Percentiles rank a stretch among this genome's conserved stretches.
Evolutionary conservation across 2,113 vertebrate genomes (phyloP).

Genomic region (Condylura cristata): DNA sequence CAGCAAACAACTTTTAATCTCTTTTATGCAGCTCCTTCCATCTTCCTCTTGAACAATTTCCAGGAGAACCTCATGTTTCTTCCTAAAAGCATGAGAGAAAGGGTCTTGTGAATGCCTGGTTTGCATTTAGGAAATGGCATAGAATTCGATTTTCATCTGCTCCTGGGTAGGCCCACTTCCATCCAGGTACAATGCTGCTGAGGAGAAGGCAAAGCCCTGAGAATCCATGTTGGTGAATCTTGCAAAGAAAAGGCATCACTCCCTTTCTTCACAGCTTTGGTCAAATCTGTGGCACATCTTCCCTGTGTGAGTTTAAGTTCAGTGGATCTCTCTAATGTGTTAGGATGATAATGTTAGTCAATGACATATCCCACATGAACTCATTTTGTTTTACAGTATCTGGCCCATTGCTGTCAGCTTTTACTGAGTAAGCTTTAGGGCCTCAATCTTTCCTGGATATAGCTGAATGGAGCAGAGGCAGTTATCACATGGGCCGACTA

Average conservation of each 20-base stretch:
- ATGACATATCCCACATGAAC: not conserved
- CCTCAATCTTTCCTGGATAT: not conserved
- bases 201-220: not conserved
- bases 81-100: constrained; percentile 78
- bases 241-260: not conserved
- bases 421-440: not conserved
- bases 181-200: not conserved
- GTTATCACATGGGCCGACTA: not conserved
- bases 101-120: constrained; percentile 45
- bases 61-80: constrained; percentile 74
- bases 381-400: not conserved
- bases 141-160: not conserved
- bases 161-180: not conserved
- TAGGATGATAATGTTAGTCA: not conserved
- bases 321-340: not conserved
- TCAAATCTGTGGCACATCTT: not conserved
- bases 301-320: not conserved
- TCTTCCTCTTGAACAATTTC: constrained; percentile 74
- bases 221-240: not conserved
- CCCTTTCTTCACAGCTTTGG: not conserved
- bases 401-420: not conserved
- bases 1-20: not conserved
- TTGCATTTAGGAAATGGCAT: constrained; percentile 3
- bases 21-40: constrained; percentile 63
- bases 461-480: not conserved